Base-by-base conservation (phyloP, 2,797 vertebrate species). In the Hafferia zeledoni region DNA sequence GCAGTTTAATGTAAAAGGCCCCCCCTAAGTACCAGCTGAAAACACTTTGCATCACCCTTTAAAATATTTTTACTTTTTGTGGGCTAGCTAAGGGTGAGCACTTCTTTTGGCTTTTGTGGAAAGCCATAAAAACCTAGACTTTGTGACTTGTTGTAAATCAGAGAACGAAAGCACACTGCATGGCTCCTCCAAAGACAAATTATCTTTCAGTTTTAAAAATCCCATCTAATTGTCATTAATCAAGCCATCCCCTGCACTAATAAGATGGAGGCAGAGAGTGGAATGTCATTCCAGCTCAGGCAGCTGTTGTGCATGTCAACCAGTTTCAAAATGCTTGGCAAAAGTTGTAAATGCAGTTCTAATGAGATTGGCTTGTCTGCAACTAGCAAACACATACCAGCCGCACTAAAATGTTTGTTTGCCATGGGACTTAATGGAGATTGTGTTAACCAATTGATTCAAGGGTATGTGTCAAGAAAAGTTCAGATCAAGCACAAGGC, bases 281-380 rank as follows among this genome's bases (percentile, higher is more conserved):
- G 81, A 92, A 89, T 61, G 59, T 60, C 67, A 35, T 81, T 91
- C 59, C 85, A 20, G 87, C 93, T 94, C 87, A n/a, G 57, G 88
- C 96, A 95, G 78, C 93, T 95, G 94, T 93, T 95, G 95, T 57
- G 44, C 76, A 65, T 89, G 95, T 96, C 95, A 94, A 67, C 57
- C 69, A 17, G 86, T 72, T 93, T 94, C 88, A 82, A 79, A 83
- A 87, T 1, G 72, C 71, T 97, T 97, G 96, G 96, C 96, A 81
- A 65, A 95, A 96, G 96, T 72, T 94, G 92, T 97, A 96, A 97
- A 94, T 95, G 95, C 74, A 94, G 83, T 78, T 88, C 86, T 94
- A 85, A 96, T 87, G 94, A 95, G 94, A 94, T 92, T 1, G 33
- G 74, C 57, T 86, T 90, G 94, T 89, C 92, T 95, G 93, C 82